Base-by-base conservation (phyloP, 2,888 invertebrate species). In the Heliconius cydno region DNA sequence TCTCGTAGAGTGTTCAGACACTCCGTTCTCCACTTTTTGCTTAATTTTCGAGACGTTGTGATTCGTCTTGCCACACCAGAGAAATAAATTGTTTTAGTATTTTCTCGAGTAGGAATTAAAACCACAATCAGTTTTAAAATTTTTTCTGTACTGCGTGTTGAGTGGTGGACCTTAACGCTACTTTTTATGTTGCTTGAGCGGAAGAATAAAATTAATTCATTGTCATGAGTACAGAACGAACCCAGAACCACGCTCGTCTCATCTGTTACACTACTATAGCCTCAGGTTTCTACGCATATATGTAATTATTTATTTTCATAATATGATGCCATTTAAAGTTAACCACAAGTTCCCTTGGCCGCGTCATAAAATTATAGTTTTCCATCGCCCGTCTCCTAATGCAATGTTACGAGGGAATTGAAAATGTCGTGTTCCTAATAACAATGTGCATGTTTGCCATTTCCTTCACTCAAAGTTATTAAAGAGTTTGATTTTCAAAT, bases 341-440 rank as follows among this genome's bases (percentile, higher is more conserved):
- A 75, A 46, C 65, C 46, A 46, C 22, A 7, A 25, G 19, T 12
- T 75, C 28, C 75, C 30, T 46, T 65, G 75, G 13, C 41, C 28
- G 41, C 75, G 22, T 28, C 75, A n/a, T 66, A 75, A 66, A 75
- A 46, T 75, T 75, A n/a, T 30, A 7, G 41, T 41, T 75, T 75
- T 41, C 74, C 63, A 65, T 6, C 38, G 41, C n/a, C 60, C 22
- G 66, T 30, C 41, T 13, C 28, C 22, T 75, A 75, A 79, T 34
- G 41, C 46, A 3, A 38, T 73, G 74, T 60, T 73, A 22, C 67
- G 66, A 25, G 63, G 46, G 75, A 66, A 75, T 68, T n/a, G 60
- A 13, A 52, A 57, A 68, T 57, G 67, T 72, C 72, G 38, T 72
- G 77, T 72, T 52, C 57, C 30, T 65, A 52, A 72, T 28, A 78